Evolutionary conservation across 2,888 invertebrate genomes (phyloP), one percentile per base, ranked within the genome.

Genomic region (Monoplex corrugatus): DNA sequence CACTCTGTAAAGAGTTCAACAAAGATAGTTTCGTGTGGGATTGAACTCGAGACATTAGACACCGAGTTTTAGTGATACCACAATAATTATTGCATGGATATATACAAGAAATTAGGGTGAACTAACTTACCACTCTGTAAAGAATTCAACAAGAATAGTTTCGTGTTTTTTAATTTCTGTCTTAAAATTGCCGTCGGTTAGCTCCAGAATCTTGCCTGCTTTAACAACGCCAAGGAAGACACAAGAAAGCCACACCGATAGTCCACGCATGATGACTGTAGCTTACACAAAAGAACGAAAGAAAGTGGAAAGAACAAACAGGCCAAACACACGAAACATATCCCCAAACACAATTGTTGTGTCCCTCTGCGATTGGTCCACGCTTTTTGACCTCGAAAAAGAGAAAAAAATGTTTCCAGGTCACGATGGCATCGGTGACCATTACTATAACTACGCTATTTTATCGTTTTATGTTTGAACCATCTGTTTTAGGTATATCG

Each of bases 1-100:
- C 97, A 97, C 40, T 96, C 96, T 57, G 97, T 96, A 93, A 96
- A 97, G 94, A 97, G 97, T 93, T 97, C 96, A 85, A 96, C 96
- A 84, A 97, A 93, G 68, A 96, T 94, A 40, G 96, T 92, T 78
- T 96, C 96, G 90, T 96, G 95, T 57, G n/a, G n/a, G n/a, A n/a
- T n/a, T n/a, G n/a, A n/a, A n/a, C n/a, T n/a, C n/a, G n/a, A n/a
- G n/a, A n/a, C n/a, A n/a, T n/a, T n/a, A n/a, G n/a, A n/a, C n/a
- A n/a, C n/a, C n/a, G n/a, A n/a, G n/a, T n/a, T n/a, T n/a, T n/a
- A n/a, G n/a, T n/a, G n/a, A n/a, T n/a, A n/a, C n/a, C n/a, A n/a
- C n/a, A n/a, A n/a, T n/a, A n/a, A n/a, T n/a, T n/a, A n/a, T n/a
- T n/a, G n/a, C n/a, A n/a, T n/a, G n/a, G n/a, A n/a, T n/a, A n/a